Evolutionary conservation across 2,888 invertebrate species (phyloP), one percentile per base, ranked within the genome.

Genomic region (Calliopum simillimum): DNA sequence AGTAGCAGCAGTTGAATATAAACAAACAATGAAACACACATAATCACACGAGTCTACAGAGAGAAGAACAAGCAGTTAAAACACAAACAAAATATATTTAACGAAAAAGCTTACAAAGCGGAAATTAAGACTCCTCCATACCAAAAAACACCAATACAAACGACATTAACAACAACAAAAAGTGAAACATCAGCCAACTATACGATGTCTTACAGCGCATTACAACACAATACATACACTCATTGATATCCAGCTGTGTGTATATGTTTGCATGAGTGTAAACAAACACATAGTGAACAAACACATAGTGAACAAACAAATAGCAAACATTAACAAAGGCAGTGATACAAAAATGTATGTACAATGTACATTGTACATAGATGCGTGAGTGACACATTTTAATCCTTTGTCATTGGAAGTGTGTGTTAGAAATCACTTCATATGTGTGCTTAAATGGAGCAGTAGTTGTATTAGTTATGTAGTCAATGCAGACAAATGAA

Each of bases 91-190:
- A n/a, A 19, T 19, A 33, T n/a, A 41, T 33, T 61, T 19, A 8
- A 61, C 4, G 44, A 65, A 61, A 65, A 53, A 55, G 55, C 23
- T 65, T 65, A 65, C 65, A 65, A 65, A 65, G 65, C 65, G 55
- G 53, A 65, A 65, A 65, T 65, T 65, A 65, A 55, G 55, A 53
- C 65, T 65, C 33, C 33, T 33, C 16, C 44, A 65, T 51, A 19
- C 43, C 33, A 16, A 64, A 19, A 13, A 25, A 16, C 21, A 11
- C 14, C 5, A 14, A 44, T 19, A 21, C 46, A n/a, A 3, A 11
- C 11, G 19, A 21, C 53, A 53, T 16, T 21, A 53, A 8, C 55
- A 56, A 56, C 55, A 56, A 23, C 55, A 56, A 33, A 33, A 33
- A 33, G 33, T 33, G 2, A 33, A 33, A 56, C 23, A 56, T 14